These are phyloP conservation scores for Cervus canadensis DNA, from an alignment of 2,113 vertebrate genomes.

Conservation along the genomic window DNA sequence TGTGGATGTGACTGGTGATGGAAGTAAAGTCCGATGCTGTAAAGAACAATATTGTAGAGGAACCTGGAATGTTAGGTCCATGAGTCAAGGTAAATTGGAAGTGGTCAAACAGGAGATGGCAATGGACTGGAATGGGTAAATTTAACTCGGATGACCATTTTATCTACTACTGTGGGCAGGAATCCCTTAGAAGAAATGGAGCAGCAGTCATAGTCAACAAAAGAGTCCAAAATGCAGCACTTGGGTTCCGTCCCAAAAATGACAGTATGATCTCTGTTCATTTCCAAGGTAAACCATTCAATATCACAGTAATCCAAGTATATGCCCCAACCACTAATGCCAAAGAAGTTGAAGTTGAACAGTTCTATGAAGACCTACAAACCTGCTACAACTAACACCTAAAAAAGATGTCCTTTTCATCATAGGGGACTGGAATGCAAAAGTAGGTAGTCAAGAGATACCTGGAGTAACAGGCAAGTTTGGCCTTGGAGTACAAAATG, in stretches of 20 bases:
- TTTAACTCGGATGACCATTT: not conserved
- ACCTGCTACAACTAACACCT: not conserved
- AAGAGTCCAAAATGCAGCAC: not conserved
- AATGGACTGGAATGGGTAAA: not conserved
- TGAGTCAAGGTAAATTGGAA: not conserved
- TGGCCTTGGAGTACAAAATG: not conserved
- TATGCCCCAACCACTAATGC: not conserved
- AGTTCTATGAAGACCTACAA: not conserved
- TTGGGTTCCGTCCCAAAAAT: not conserved
- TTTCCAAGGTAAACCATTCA: not conserved
- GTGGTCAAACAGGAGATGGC: not conserved
- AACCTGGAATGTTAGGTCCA: not conserved
- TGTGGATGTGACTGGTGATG: not conserved
- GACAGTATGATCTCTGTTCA: not conserved
- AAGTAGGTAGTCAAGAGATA: not conserved
- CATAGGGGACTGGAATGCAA: not conserved
- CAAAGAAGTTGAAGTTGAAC: not conserved
- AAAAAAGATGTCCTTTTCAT: not conserved
- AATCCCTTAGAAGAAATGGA: not conserved
- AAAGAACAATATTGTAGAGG: not conserved
- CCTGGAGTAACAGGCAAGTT: not conserved
- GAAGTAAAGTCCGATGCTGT: not conserved
- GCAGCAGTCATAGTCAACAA: not conserved
- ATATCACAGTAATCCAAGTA: not conserved
- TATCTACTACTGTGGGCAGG: not conserved